Percentiles rank a stretch among this genome's conserved stretches.
phyloP scores from a whole-genome alignment of 1,140 invertebrate genomes.

The Rhagoletis pomonella region DNA sequence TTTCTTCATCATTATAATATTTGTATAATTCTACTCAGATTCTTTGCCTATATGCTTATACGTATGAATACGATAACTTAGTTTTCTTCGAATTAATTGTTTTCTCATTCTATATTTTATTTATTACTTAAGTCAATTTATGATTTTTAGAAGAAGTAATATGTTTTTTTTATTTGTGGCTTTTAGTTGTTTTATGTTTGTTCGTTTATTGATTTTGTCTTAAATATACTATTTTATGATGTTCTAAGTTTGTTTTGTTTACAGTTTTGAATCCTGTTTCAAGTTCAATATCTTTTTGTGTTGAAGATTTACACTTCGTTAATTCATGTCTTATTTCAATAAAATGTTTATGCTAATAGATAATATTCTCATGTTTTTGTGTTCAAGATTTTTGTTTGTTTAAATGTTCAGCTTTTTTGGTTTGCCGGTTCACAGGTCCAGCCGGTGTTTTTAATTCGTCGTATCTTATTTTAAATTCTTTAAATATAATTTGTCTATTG shows the following conservation, averaged over 20 bases:
- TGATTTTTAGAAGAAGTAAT: conserved; percentile 51
- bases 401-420: conserved; percentile 42
- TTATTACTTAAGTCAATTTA: conserved; percentile 38
- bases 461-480: conserved; percentile 45
- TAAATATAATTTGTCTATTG: conserved; percentile 44
- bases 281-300: conserved; percentile 36
- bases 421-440: conserved; percentile 47
- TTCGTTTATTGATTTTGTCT: conserved; percentile 36
- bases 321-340: conserved; percentile 25
- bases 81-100: conserved; percentile 35
- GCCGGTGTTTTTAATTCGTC: conserved; percentile 52
- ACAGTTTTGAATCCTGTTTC: conserved; percentile 34
- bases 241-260: conserved; percentile 42
- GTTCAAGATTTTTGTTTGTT: not conserved
- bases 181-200: too few species aligned
- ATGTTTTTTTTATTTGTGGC: too few species aligned
- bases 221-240: conserved; percentile 51
- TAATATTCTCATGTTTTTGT: too few species aligned
- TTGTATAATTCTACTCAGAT: conserved; percentile 29
- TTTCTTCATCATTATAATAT: too few species aligned
- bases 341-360: conserved; percentile 32
- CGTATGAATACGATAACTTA: conserved; percentile 40
- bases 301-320: conserved; percentile 3
- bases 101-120: conserved; percentile 17
- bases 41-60: conserved; percentile 22